phyloP scores from a whole-genome alignment of 2,888 invertebrate genomes.

The Nomada ruficornis region DNA sequence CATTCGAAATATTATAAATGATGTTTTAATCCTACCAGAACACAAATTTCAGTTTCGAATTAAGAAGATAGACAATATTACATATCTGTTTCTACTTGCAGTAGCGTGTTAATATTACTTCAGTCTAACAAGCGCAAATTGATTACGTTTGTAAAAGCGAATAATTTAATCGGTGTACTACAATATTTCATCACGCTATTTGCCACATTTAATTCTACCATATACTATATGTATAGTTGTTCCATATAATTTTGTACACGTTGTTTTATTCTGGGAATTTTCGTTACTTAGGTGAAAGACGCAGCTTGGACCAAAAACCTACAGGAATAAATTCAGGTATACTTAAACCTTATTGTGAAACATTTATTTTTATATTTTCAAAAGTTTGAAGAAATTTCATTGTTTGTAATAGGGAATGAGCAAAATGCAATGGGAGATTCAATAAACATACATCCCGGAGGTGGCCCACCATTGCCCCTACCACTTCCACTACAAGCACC shows the following conservation, averaged over 20 bases:
- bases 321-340: constrained; percentile 79
- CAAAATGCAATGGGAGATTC: constrained; percentile 76
- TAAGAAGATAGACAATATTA: no score
- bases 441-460: constrained; percentile 63
- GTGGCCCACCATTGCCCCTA: constrained; percentile 68
- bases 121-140: no score
- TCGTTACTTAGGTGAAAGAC: constrained; percentile 81
- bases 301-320: constrained; percentile 77
- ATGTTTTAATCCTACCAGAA: no score
- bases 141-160: no score
- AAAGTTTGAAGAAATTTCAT: background rate
- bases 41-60: no score
- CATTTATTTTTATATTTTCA: background rate
- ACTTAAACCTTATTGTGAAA: constrained; percentile 31
- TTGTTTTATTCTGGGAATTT: constrained; percentile 51
- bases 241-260: constrained; percentile 31
- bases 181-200: constrained; percentile 67
- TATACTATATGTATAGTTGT: constrained; percentile 41
- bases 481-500: constrained; percentile 73
- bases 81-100: no score
- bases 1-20: no score
- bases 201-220: constrained; percentile 56
- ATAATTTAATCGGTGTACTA: constrained; percentile 25
- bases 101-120: no score
- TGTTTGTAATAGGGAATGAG: constrained; percentile 68